Percentiles rank a stretch among this genome's conserved stretches.
phyloP scores from a whole-genome alignment of 2,888 invertebrate genomes.

The Thecocarcelia acutangulata region DNA sequence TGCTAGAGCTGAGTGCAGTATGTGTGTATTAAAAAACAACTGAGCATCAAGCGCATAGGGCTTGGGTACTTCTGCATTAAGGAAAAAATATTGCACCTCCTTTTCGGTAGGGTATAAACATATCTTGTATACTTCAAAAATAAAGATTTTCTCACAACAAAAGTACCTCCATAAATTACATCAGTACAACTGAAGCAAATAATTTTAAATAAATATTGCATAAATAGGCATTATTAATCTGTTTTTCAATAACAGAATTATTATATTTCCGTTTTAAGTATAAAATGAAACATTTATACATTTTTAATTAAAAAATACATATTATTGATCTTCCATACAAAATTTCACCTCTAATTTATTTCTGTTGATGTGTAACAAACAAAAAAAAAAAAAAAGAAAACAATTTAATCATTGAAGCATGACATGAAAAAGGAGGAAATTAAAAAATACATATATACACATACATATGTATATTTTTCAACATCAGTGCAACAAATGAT shows the following conservation, averaged over 20 bases:
- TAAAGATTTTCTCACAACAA: background rate
- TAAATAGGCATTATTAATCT: background rate
- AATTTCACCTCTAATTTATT: slow-evolving; percentile 50
- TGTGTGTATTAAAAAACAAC: no score
- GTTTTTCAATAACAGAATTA: slow-evolving; percentile 11
- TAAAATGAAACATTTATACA: background rate
- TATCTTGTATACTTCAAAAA: no score
- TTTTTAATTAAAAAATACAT: slow-evolving; percentile 31
- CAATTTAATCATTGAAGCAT: slow-evolving; percentile 54
- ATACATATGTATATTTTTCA: background rate
- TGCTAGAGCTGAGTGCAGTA: no score
- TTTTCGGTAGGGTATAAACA: no score
- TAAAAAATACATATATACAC: slow-evolving; percentile 29
- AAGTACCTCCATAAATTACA: background rate
- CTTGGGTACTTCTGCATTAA: no score
- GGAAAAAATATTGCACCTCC: no score
- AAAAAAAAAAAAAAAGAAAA: slow-evolving; percentile 28
- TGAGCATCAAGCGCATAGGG: no score
- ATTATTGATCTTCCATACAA: slow-evolving; percentile 39
- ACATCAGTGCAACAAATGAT: slow-evolving; percentile 13
- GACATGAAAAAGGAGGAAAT: slow-evolving; percentile 58
- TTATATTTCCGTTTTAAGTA: slow-evolving; percentile 26
- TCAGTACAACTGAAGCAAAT: background rate
- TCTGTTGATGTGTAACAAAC: slow-evolving; percentile 25
- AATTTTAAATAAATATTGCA: background rate